Base-by-base conservation (phyloP, 2,888 invertebrate genomes). In the Sarcophaga carnaria region DNA sequence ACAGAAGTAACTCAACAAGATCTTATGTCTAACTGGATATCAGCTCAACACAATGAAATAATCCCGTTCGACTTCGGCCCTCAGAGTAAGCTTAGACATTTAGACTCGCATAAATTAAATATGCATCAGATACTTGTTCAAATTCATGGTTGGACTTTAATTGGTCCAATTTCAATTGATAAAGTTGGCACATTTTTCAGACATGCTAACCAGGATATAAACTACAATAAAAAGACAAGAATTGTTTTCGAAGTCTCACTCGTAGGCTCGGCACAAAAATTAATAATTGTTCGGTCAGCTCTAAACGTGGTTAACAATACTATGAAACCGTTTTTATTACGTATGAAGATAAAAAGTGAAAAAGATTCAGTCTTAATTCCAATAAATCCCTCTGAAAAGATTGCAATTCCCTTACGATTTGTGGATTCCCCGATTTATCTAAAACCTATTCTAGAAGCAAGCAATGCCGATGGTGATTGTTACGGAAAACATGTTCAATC, bases 141-240 rank as follows among this genome's bases (percentile, higher is more conserved):
- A 78, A 96, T 99, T 27, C 97, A 98, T 89, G 98, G 98, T 76
- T 99, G 99, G 98, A 95, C 96, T 88, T 94, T 95, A 89, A 95
- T 98, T 75, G 96, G 96, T 89, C 98, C 99, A 1, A 97, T 99
- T 20, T 97, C 98, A 11, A 97, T 99, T 0, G 99, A 99, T 94
- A 96, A 97, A 93, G 99, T 99, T 27, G 99, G 99, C 3, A 96
- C 97, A 66, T 99, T 97, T 94, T 99, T 99, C 92, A 94, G 97
- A n/a, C 95, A 96, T 88, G 95, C 96, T 0, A 90, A 89, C 5
- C 86, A 90, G 60, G 92, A 93, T 66, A 90, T 91, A 71, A 89
- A 90, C 12, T 91, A 90, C n/a, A 88, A 89, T 45, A 93, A 92
- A 45, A 95, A 95, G 89, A 97, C 97, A 0, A 95, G 99, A 77